These are phyloP conservation scores for Asobara japonica DNA, from an alignment of 1,140 invertebrate species.

Conservation along the genomic window DNA sequence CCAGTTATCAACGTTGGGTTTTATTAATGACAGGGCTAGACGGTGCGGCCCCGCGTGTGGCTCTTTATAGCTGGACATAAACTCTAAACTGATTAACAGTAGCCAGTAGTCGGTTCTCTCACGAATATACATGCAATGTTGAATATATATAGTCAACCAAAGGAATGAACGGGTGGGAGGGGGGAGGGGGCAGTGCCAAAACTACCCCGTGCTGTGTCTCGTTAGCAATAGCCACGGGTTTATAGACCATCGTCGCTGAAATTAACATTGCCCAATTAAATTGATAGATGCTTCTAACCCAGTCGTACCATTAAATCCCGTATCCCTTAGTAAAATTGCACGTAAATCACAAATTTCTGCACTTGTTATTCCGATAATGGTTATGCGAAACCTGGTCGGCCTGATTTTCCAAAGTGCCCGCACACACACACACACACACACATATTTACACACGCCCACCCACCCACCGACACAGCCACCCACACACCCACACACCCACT, in stretches of 20 bases:
- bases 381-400: too few species aligned
- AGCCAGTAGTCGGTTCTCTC: conserved; percentile 55
- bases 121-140: conserved; percentile 63
- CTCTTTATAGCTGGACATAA: conserved; percentile 66
- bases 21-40: conserved; percentile 67
- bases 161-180: not conserved
- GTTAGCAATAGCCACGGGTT: conserved; percentile 62
- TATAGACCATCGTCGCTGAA: conserved; percentile 67
- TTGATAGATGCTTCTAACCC: conserved; percentile 63
- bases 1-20: conserved; percentile 66
- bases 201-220: conserved; percentile 60
- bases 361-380: conserved; percentile 2
- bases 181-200: conserved; percentile 36
- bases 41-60: conserved; percentile 39
- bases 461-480: too few species aligned
- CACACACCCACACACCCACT: too few species aligned
- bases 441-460: too few species aligned
- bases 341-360: conserved; percentile 56
- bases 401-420: too few species aligned
- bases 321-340: conserved; percentile 51
- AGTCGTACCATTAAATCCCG: conserved; percentile 56
- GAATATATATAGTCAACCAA: conserved; percentile 24
- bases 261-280: conserved; percentile 69
- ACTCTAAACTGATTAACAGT: conserved; percentile 69
- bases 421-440: too few species aligned